phyloP scores from a whole-genome alignment of 2,113 vertebrate genomes.

The Oceanites oceanicus region DNA sequence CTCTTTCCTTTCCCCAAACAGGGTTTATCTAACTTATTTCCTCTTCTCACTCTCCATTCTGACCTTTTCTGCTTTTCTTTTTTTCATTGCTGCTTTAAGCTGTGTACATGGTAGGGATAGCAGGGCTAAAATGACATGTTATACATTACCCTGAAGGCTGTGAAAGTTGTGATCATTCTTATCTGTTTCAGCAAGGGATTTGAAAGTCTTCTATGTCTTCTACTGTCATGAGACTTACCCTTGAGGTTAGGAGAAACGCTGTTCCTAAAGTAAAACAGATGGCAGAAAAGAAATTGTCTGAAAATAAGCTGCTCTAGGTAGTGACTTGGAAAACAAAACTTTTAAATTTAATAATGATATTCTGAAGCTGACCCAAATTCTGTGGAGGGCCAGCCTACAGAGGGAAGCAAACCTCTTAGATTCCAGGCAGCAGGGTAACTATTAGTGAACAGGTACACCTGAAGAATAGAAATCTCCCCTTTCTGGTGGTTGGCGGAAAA shows the following conservation, averaged over 20 bases:
- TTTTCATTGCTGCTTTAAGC: background rate
- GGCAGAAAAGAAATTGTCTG: background rate
- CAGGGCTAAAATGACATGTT: background rate
- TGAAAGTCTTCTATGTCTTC: background rate
- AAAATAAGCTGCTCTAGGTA: background rate
- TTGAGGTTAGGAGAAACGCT: background rate
- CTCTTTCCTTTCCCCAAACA: background rate
- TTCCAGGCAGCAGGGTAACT: background rate
- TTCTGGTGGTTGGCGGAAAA: background rate
- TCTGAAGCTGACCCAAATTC: conserved; percentile 4
- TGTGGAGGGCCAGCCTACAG: background rate
- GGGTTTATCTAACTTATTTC: conserved; percentile 24
- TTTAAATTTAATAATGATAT: background rate
- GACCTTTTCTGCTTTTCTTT: background rate
- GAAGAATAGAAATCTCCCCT: background rate
- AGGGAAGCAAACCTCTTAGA: background rate
- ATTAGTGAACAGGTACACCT: background rate
- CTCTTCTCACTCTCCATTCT: background rate
- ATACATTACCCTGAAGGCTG: background rate
- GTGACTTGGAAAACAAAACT: background rate
- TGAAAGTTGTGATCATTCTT: background rate
- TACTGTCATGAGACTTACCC: background rate
- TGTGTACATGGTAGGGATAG: background rate
- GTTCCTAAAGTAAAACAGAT: background rate
- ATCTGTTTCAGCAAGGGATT: background rate